phyloP scores from a whole-genome alignment of 1,140 invertebrate genomes.

The Sycobia sp. region DNA sequence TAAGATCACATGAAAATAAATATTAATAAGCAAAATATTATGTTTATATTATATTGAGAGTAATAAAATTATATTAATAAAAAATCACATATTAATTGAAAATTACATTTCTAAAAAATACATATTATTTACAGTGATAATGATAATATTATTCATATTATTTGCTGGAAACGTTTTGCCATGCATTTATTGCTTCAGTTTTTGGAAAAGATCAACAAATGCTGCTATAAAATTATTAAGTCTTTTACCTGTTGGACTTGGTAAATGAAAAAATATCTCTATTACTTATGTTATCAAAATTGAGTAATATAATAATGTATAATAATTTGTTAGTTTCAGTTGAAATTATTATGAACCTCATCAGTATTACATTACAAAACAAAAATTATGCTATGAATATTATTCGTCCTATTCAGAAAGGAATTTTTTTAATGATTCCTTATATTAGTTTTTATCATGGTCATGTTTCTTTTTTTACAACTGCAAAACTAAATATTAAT shows the following conservation, averaged over 20 bases:
- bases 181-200: slow-evolving; percentile 49
- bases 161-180: slow-evolving; percentile 51
- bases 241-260: slow-evolving; percentile 45
- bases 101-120: too few relatives aligned
- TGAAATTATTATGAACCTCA: slow-evolving; percentile 37
- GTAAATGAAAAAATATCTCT: too few relatives aligned
- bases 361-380: background rate
- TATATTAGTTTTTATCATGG: slow-evolving; percentile 56
- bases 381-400: slow-evolving; percentile 22
- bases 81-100: too few relatives aligned
- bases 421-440: slow-evolving; percentile 52
- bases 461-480: slow-evolving; percentile 46
- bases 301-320: background rate
- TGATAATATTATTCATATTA: slow-evolving; percentile 45
- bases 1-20: too few relatives aligned
- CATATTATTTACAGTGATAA: slow-evolving; percentile 43
- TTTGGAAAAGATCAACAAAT: slow-evolving; percentile 48
- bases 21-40: too few relatives aligned
- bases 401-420: slow-evolving; percentile 49
- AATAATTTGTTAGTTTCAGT: slow-evolving; percentile 42
- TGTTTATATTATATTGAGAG: too few relatives aligned
- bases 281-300: slow-evolving; percentile 13
- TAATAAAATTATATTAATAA: too few relatives aligned
- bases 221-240: slow-evolving; percentile 45
- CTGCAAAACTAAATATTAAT: slow-evolving; percentile 48